A percentile compares a stretch with the other conserved stretches of the same genome.
phyloP scores from a whole-genome alignment of 2,113 vertebrate genomes.

The Mola mola region DNA sequence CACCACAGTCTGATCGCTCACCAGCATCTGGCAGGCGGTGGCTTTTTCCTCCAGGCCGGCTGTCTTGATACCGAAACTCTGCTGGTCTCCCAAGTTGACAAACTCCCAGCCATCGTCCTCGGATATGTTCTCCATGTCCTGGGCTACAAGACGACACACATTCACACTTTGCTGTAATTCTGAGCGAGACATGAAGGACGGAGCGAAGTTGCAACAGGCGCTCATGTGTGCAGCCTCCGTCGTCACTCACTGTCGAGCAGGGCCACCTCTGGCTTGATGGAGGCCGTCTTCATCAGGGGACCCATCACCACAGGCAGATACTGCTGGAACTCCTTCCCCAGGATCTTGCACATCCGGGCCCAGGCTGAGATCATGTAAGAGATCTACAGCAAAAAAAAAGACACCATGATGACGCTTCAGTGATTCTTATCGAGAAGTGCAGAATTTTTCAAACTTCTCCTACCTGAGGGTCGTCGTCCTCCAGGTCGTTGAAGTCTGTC shows the following conservation, averaged over 20 bases:
- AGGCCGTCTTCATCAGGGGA: constrained; percentile 98
- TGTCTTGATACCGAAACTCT: constrained; percentile 99
- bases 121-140: constrained; percentile 99
- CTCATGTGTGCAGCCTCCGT: too few species aligned
- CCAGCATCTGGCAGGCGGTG: constrained; percentile 99
- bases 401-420: neutral
- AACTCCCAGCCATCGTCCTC: constrained; percentile 99
- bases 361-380: constrained; percentile 99
- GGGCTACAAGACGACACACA: constrained; percentile 79
- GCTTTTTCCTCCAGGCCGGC: constrained; percentile 98
- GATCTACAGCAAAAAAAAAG: constrained; percentile 80
- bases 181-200: too few species aligned
- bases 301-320: constrained; percentile 99
- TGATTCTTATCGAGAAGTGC: neutral
- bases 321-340: constrained; percentile 98
- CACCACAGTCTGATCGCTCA: constrained; percentile 58
- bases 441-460: neutral
- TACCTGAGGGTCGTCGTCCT: constrained; percentile 98
- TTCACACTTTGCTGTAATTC: too few species aligned
- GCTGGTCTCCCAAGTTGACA: constrained; percentile 97
- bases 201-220: too few species aligned
- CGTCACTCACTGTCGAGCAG: constrained; percentile 92
- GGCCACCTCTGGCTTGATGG: constrained; percentile 98
- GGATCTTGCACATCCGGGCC: constrained; percentile 99
- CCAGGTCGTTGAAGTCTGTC: constrained; percentile 95